Conservation (phyloP, 2,888 invertebrate species). For the Timema cristinae region DNA sequence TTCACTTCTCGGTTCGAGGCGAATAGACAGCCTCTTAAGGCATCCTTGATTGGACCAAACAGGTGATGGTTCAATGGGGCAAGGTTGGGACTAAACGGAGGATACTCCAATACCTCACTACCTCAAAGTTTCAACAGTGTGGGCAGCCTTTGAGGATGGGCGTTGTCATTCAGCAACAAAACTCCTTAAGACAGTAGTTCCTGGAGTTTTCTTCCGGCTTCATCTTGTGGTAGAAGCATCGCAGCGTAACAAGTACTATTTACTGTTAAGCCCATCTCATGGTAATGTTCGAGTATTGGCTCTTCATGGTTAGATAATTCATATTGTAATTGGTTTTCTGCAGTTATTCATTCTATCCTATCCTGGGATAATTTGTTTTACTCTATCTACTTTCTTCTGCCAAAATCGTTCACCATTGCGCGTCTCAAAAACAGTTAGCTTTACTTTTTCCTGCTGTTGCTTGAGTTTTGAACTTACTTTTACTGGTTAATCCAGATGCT, state of each 20-base stretch:
- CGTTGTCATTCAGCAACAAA: neutral
- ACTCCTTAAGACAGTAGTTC: neutral
- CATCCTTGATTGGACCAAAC: conserved; percentile 2
- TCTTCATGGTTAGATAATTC: neutral
- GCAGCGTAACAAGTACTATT: neutral
- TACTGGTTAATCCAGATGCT: neutral
- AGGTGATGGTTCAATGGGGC: conserved; percentile 2
- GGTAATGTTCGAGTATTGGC: neutral
- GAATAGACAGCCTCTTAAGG: conserved; percentile 8
- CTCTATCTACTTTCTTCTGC: too few species aligned
- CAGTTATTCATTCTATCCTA: too few species aligned
- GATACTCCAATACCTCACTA: neutral
- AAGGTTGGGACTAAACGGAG: neutral
- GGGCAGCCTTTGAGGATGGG: neutral
- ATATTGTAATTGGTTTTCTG: too few species aligned
- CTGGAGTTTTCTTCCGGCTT: neutral
- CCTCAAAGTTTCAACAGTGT: neutral
- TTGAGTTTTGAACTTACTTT: conserved; percentile 5
- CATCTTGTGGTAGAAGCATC: neutral
- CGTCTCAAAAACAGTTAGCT: neutral
- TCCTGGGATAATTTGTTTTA: too few species aligned
- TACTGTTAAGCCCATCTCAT: neutral
- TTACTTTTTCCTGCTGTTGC: neutral
- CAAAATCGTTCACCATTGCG: too few species aligned
- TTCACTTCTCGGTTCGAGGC: neutral